Evolutionary conservation across 2,888 invertebrate species (phyloP).

Genomic region (Atherix ibis): DNA sequence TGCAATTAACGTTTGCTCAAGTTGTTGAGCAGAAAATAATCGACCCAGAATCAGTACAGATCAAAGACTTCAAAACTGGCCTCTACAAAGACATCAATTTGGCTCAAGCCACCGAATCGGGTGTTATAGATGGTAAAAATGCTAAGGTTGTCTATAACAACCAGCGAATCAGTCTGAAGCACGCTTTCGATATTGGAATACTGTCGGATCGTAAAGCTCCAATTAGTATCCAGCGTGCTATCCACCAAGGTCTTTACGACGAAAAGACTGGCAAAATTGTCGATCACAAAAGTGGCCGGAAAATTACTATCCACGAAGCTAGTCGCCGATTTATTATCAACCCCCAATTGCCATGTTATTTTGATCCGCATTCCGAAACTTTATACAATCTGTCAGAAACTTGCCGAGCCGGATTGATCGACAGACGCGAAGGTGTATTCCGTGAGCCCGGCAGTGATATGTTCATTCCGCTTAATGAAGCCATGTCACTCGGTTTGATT

Average conservation of each 20-base stretch:
- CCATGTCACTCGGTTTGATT: slow-evolving; percentile 60
- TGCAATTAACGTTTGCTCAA: slow-evolving; percentile 62
- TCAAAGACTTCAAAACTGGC: slow-evolving; percentile 60
- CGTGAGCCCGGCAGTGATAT: slow-evolving; percentile 52
- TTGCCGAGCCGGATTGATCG: slow-evolving; percentile 63
- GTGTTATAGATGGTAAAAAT: slow-evolving; percentile 55
- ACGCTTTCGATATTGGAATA: slow-evolving; percentile 65
- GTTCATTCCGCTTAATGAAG: slow-evolving; percentile 52
- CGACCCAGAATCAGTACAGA: slow-evolving; percentile 68
- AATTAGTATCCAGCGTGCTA: slow-evolving; percentile 65
- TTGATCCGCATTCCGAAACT: slow-evolving; percentile 56
- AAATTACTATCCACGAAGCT: slow-evolving; percentile 70
- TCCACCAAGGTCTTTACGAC: slow-evolving; percentile 75
- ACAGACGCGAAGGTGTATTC: slow-evolving; percentile 63
- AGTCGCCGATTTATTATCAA: slow-evolving; percentile 66
- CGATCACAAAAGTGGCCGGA: slow-evolving; percentile 62
- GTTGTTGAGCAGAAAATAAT: slow-evolving; percentile 69
- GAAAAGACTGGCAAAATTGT: slow-evolving; percentile 64
- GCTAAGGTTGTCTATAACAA: slow-evolving; percentile 47
- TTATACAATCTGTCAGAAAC: slow-evolving; percentile 62
- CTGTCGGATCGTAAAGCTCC: slow-evolving; percentile 68
- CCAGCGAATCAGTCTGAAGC: slow-evolving; percentile 51
- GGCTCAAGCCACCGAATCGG: slow-evolving; percentile 59
- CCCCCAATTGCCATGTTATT: slow-evolving; percentile 65
- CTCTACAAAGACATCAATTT: slow-evolving; percentile 62